Base-by-base conservation (phyloP, 2,113 vertebrate genomes). In the Leptodactylus fuscus region DNA sequence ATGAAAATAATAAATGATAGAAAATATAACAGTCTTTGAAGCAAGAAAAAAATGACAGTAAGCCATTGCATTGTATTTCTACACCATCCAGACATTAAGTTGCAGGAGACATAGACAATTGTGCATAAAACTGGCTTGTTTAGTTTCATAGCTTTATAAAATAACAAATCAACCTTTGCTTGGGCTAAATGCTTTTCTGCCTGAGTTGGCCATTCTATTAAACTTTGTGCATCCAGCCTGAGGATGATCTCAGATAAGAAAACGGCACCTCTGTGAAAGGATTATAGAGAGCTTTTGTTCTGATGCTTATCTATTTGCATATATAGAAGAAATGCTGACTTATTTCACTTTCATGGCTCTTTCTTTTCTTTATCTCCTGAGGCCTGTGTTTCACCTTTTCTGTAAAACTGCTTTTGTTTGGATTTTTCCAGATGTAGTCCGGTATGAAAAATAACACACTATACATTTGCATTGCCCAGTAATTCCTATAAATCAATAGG, bases 281-380 rank as follows among this genome's bases (percentile, higher is more conserved):
- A 82, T 82, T 82, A 71, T 49, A 38, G 46, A 70, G 36, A 71
- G 81, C 62, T 82, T 82, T 82, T 53, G 62, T 82, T 82, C 65
- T 82, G 81, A 82, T 82, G 62, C 65, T 82, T 82, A 82, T 82
- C 58, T 81, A 67, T 81, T 69, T 81, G 79, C 77, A 80, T 80
- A 62, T 80, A 62, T 62, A 80, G 77, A 16, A 62, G 29, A 55
- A 80, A 62, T 80, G 77, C 77, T 62, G 53, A 80, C 53, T 58
- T 79, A 60, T 58, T 79, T 60, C 51, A 80, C 53, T 60, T 80
- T 80, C 77, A 79, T 55, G 36, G 76, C 6, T 36, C 76, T 79
- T 79, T 58, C 29, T 44, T 79, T 55, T 62, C 53, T 58, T 80
- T 44, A 80, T 80, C 77, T 80, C 13, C 38, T 3, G 15, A 60